Conservation (phyloP, 2,113 vertebrate genomes). For the Kryptolebias marmoratus region DNA sequence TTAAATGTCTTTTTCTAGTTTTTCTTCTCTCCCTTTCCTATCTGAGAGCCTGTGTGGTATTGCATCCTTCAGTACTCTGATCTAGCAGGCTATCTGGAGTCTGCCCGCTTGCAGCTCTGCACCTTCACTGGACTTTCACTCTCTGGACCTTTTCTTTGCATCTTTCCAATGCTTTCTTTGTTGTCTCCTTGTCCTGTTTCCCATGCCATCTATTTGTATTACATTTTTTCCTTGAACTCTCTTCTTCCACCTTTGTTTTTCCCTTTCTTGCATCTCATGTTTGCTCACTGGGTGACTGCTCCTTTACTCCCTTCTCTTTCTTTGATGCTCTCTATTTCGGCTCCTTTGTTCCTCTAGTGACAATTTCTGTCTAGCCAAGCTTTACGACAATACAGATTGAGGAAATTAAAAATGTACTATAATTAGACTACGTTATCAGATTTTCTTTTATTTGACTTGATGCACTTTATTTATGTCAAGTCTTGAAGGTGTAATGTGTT, state of each 20-base stretch:
- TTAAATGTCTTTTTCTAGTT: too few species aligned
- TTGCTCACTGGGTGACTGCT: background rate
- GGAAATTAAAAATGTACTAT: background rate
- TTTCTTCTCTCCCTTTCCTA: too few species aligned
- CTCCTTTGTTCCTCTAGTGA: conserved; percentile 20
- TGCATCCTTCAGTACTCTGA: too few species aligned
- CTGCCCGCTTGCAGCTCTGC: too few species aligned
- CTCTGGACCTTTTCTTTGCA: too few species aligned
- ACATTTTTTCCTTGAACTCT: background rate
- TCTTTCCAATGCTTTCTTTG: background rate
- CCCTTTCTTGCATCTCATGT: background rate
- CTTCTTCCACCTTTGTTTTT: conserved; percentile 4
- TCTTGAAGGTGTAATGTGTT: too few species aligned
- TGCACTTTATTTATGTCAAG: too few species aligned
- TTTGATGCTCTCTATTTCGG: conserved; percentile 8
- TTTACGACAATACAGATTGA: background rate
- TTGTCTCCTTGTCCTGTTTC: background rate
- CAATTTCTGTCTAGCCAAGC: conserved; percentile 17
- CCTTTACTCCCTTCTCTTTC: conserved; percentile 8
- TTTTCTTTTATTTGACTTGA: too few species aligned
- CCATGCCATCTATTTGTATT: background rate
- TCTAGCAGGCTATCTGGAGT: too few species aligned
- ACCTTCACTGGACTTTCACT: too few species aligned
- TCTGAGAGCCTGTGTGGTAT: background rate
- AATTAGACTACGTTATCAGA: background rate